phyloP scores from a whole-genome alignment of 1,140 invertebrate genomes.

The Cotesia glomerata region DNA sequence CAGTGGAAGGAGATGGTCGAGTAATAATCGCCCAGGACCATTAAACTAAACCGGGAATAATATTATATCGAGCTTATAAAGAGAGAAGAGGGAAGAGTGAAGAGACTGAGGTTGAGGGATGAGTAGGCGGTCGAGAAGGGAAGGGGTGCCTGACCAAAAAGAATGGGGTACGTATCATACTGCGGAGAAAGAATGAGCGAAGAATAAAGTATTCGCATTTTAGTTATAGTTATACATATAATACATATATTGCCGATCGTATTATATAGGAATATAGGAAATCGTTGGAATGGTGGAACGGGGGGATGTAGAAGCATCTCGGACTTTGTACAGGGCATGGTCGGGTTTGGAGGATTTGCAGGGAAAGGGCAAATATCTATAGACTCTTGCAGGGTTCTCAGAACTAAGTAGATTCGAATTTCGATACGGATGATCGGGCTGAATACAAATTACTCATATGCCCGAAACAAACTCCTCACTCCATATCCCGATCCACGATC shows the following conservation, averaged over 20 bases:
- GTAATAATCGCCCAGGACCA: constrained; percentile 64
- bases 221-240: too few relatives aligned
- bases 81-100: constrained; percentile 35
- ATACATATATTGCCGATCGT: too few relatives aligned
- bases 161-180: background rate
- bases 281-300: constrained; percentile 24
- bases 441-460: constrained; percentile 66
- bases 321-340: too few relatives aligned
- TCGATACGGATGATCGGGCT: constrained; percentile 65
- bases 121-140: constrained; percentile 34
- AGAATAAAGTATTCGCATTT: background rate
- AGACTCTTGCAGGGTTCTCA: constrained; percentile 48
- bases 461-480: constrained; percentile 41
- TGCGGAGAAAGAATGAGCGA: background rate
- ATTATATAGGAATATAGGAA: constrained; percentile 1
- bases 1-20: constrained; percentile 30
- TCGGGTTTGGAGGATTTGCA: too few relatives aligned
- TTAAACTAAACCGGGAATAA: constrained; percentile 66
- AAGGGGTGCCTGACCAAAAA: constrained; percentile 13
- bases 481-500: too few relatives aligned
- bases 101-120: constrained; percentile 28
- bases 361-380: too few relatives aligned
- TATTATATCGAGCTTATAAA: constrained; percentile 61
- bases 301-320: constrained; percentile 16
- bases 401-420: constrained; percentile 67